phyloP scores from a whole-genome alignment of 2,888 invertebrate genomes.

The Meloe dianella region DNA sequence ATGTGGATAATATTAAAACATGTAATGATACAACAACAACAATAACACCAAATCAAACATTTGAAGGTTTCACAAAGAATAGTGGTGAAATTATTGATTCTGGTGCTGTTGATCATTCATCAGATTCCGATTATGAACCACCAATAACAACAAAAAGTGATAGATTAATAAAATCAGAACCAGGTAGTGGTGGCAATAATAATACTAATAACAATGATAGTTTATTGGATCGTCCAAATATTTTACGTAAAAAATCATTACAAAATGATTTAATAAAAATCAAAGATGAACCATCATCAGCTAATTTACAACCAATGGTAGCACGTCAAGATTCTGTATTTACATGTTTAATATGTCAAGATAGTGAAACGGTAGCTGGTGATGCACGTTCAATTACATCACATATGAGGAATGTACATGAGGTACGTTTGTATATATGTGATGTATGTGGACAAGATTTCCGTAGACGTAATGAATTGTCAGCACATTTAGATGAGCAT shows the following conservation, averaged over 20 bases:
- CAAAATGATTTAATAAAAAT: conserved; percentile 27
- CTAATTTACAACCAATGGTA: conserved; percentile 39
- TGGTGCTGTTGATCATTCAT: conserved; percentile 52
- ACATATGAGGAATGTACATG: conserved; percentile 69
- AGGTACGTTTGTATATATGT: conserved; percentile 72
- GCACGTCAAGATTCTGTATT: conserved; percentile 58
- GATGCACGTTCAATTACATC: conserved; percentile 67
- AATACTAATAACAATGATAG: conserved; percentile 36
- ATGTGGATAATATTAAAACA: conserved; percentile 28
- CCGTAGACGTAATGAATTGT: conserved; percentile 68
- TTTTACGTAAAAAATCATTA: conserved; percentile 46
- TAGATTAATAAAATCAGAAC: conserved; percentile 46
- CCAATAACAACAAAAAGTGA: conserved; percentile 38
- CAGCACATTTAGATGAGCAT: conserved; percentile 69
- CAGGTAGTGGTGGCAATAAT: conserved; percentile 32
- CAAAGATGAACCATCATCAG: conserved; percentile 35
- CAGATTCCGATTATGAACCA: conserved; percentile 54
- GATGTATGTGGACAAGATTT: conserved; percentile 72
- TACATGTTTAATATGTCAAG: conserved; percentile 64
- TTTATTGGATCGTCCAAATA: conserved; percentile 48
- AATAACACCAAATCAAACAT: conserved; percentile 25
- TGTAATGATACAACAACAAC: conserved; percentile 24
- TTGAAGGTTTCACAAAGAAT: conserved; percentile 35
- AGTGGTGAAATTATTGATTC: conserved; percentile 48
- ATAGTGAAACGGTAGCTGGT: conserved; percentile 57